phyloP scores from a whole-genome alignment of 2,797 vertebrate species.

The Erethizon dorsatum region DNA sequence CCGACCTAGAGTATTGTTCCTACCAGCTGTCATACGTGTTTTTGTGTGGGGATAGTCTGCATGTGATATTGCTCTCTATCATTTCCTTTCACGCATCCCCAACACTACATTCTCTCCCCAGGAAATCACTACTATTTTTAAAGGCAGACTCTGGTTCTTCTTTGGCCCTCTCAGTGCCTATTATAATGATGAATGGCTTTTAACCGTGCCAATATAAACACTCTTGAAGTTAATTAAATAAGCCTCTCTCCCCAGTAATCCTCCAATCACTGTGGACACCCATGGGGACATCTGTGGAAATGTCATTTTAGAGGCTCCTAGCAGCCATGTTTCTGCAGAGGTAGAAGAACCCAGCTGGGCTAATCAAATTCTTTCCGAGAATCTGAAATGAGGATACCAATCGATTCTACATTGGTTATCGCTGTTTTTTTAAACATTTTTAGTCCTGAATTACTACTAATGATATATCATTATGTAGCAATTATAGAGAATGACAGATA shows the following conservation, averaged over 20 bases:
- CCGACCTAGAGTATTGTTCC: background rate
- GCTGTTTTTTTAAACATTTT: background rate
- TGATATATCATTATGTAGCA: background rate
- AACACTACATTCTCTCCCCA: constrained; percentile 18
- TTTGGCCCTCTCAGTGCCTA: constrained; percentile 5
- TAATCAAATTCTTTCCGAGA: constrained; percentile 59
- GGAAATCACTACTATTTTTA: constrained; percentile 57
- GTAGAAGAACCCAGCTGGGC: constrained; percentile 3
- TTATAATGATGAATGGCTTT: constrained; percentile 73
- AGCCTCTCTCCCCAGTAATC: constrained; percentile 61
- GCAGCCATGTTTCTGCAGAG: constrained; percentile 14
- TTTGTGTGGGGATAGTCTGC: background rate
- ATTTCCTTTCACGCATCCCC: background rate
- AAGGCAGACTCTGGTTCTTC: background rate
- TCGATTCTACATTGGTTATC: background rate
- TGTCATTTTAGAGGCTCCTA: constrained; percentile 53
- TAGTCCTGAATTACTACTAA: constrained; percentile 11
- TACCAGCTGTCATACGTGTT: background rate
- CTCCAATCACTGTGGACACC: constrained; percentile 65
- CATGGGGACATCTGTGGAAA: constrained; percentile 62
- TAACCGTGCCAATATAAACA: constrained; percentile 73
- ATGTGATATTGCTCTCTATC: background rate
- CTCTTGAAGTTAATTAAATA: constrained; percentile 77
- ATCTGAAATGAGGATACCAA: constrained; percentile 31
- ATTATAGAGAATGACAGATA: background rate